phyloP scores from a whole-genome alignment of 2,888 invertebrate genomes.

The Drosophila sordidula region DNA sequence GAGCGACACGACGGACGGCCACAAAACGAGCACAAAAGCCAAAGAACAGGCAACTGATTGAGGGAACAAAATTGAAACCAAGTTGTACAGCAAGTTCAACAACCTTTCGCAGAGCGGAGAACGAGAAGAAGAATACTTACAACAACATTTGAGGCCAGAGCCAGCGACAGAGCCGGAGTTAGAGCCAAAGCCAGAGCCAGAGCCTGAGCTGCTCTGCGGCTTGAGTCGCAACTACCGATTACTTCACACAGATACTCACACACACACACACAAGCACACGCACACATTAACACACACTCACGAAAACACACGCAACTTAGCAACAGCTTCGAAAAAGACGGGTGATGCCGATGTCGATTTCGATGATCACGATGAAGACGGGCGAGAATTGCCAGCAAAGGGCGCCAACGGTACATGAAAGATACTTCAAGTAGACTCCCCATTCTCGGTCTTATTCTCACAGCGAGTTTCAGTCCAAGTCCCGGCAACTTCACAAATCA shows the following conservation, averaged over 20 bases:
- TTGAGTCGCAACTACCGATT: slow-evolving; percentile 70
- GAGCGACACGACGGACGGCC: slow-evolving; percentile 18
- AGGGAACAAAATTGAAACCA: slow-evolving; percentile 70
- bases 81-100: slow-evolving; percentile 69
- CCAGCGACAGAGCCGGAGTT: slow-evolving; percentile 23
- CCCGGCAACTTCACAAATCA: slow-evolving; percentile 65
- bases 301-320: slow-evolving; percentile 43
- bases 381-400: slow-evolving; percentile 73
- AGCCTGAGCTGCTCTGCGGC: slow-evolving; percentile 38
- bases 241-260: slow-evolving; percentile 63
- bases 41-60: slow-evolving; percentile 74
- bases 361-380: slow-evolving; percentile 62
- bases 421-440: slow-evolving; percentile 52
- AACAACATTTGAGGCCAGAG: slow-evolving; percentile 63
- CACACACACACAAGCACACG: slow-evolving; percentile 24
- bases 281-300: slow-evolving; percentile 24
- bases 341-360: slow-evolving; percentile 52
- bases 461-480: not conserved
- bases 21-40: slow-evolving; percentile 60
- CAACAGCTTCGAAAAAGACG: slow-evolving; percentile 38
- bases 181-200: slow-evolving; percentile 44
- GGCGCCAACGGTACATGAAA: slow-evolving; percentile 72
- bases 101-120: slow-evolving; percentile 53
- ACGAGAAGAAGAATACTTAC: slow-evolving; percentile 51
- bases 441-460: slow-evolving; percentile 32